Percentiles rank a stretch among this genome's conserved stretches.
These are phyloP conservation scores for Pogonocichla stellata DNA, from an alignment of 2,113 vertebrate species.

Conservation along the genomic window DNA sequence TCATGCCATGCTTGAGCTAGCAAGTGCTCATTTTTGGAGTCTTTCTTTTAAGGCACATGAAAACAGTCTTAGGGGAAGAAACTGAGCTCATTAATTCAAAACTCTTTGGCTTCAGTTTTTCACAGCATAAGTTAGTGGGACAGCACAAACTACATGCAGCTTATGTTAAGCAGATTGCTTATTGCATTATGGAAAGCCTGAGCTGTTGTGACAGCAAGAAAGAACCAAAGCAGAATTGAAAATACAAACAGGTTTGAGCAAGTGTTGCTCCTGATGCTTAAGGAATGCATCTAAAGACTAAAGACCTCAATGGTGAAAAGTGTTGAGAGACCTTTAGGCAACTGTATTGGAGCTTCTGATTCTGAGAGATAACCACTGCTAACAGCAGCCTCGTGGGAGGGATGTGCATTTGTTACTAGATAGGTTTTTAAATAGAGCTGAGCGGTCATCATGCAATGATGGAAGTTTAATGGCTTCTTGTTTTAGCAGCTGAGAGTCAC, in stretches of 20 bases:
- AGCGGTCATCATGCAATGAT: fast-evolving
- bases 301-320: not conserved
- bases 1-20: not conserved
- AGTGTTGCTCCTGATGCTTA: not conserved
- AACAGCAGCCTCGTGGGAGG: fast-evolving
- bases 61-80: not conserved
- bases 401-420: not conserved
- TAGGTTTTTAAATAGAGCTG: fast-evolving
- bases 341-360: not conserved
- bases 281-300: not conserved
- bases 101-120: not conserved
- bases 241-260: not conserved
- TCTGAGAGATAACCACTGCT: not conserved
- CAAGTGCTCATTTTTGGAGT: not conserved
- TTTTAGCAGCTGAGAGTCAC: not conserved
- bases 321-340: not conserved
- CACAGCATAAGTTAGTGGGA: not conserved
- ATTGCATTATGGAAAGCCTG: not conserved
- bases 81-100: not conserved
- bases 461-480: not conserved
- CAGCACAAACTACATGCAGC: not conserved
- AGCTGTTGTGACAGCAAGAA: not conserved
- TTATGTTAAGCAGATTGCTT: not conserved
- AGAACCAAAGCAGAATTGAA: not conserved
- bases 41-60: not conserved